A percentile compares a stretch with the other conserved stretches of the same genome.
These are phyloP conservation scores for Steinernema feltiae DNA, from an alignment of 1,140 invertebrate genomes.

Conservation along the genomic window DNA sequence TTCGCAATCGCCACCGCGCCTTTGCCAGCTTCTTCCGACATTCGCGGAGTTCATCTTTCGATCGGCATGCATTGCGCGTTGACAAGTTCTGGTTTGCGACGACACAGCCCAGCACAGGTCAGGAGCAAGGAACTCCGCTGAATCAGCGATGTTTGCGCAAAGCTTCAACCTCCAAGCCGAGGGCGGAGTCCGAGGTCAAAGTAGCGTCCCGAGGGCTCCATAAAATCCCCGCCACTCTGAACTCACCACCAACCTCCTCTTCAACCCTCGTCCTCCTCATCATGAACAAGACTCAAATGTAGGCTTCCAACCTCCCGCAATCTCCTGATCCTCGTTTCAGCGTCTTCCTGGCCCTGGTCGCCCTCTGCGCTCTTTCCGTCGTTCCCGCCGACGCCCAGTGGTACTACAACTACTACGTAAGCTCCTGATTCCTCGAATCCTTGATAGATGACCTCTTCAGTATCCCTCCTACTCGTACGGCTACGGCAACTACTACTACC, in stretches of 20 bases:
- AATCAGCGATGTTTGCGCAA: too few relatives aligned
- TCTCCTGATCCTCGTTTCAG: neutral
- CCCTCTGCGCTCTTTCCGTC: neutral
- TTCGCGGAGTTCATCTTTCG: too few relatives aligned
- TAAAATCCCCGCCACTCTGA: neutral
- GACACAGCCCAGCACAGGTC: too few relatives aligned
- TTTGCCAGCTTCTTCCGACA: too few relatives aligned
- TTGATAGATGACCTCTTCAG: neutral
- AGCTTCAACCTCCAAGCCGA: too few relatives aligned
- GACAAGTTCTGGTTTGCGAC: too few relatives aligned
- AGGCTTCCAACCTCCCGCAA: neutral
- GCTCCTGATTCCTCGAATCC: neutral
- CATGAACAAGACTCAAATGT: neutral
- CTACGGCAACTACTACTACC: neutral
- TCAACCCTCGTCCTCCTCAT: neutral
- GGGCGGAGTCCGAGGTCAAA: too few relatives aligned
- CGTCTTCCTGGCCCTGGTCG: neutral
- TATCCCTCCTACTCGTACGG: neutral
- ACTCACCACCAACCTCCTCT: neutral
- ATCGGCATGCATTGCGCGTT: too few relatives aligned
- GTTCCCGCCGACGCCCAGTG: neutral
- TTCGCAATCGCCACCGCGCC: too few relatives aligned
- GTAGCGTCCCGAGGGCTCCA: too few relatives aligned
- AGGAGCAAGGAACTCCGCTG: too few relatives aligned
- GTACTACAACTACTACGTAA: neutral